Evolutionary conservation across 1,140 invertebrate species (phyloP), one percentile per base, ranked within the genome.

Genomic region (Aphelenchoides fujianensis): DNA sequence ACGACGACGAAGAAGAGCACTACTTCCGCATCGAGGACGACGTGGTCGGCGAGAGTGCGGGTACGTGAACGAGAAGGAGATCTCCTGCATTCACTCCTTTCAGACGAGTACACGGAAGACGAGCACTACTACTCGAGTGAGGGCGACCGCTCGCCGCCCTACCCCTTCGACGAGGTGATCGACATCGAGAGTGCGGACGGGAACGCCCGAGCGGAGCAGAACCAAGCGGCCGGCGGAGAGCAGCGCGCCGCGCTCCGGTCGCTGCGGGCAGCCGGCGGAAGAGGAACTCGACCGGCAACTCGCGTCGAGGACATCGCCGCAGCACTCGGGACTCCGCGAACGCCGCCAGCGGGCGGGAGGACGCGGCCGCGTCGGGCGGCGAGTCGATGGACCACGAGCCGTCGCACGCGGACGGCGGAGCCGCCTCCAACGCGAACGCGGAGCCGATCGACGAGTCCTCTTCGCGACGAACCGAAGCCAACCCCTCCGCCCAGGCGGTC

Each of bases 1-100:
- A 74, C 53, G 75, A 78, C 2, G 72, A 77, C 32, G 75, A 77
- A 16, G 75, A 77, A 16, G 77, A 66, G 19, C 23, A 68, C 23
- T 70, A 68, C 12, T 69, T 30, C 67, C n/a, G 67, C 3, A 69
- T 71, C 28, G 67, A 69, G 3, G 67, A 69, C 64, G 67, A 66
- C 19, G 36, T 66, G n/a, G 27, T 66, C 53, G 32, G 31, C 16
- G 59, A 61, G 59, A 61, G 59, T 61, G 59, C 27, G 2, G 59
- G 41, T 48, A 48, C 12, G n/a, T n/a, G n/a, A n/a, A n/a, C n/a
- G n/a, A n/a, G n/a, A n/a, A n/a, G n/a, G n/a, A n/a, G n/a, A n/a
- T n/a, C n/a, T n/a, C n/a, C n/a, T n/a, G n/a, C n/a, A n/a, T n/a
- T n/a, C 41, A 48, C 12, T 48, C 23, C 12, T 23, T 48, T 48